Base-by-base conservation (phyloP, 2,113 vertebrate species). In the Caloenas nicobarica region DNA sequence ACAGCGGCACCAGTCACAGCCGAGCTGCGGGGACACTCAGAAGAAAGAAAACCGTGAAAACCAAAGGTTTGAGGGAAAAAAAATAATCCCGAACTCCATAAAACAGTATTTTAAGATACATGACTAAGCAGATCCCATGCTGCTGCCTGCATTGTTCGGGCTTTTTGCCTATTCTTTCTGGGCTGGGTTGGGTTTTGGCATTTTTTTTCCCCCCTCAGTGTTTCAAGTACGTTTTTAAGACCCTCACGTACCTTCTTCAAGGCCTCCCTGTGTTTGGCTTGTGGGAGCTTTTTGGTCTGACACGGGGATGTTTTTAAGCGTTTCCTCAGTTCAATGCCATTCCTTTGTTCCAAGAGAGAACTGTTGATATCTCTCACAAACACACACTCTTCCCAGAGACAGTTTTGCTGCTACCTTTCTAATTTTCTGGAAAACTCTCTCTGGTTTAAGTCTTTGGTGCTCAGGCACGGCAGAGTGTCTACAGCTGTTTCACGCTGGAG, bases 311-410 rank as follows among this genome's bases (percentile, higher is more conserved):
- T 38, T 91, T 64, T 40, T 3, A 13, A 2, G 40, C 1, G 1
- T 11, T 74, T 46, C 56, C 83, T 1, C 0, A 60, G 8, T 34
- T 38, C 26, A 5, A 0, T 2, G 16, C 50, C 3, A 0, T n/a
- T 60, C 72, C 76, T 81, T 29, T 16, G 24, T 22, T 61, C 54
- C 0, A 0, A 33, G 80, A 58, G 42, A 15, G 36, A 53, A 23
- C 51, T 48, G 24, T 7, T n/a, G 62, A 6, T 21, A 1, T 2
- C 25, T 29, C 38, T 31, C 44, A 26, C 19, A 38, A 88, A 33
- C 51, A 29, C 0, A 0, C 29, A 79, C 44, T 11, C 34, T 58
- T 77, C 76, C 71, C 88, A 34, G 44, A 3, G 9, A 0, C 31
- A 11, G 38, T 6, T 54, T 54, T 4, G 33, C 70, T 89, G 65